A percentile compares a stretch with the other conserved stretches of the same genome.
phyloP scores from a whole-genome alignment of 2,888 invertebrate genomes.

The Morpho deidamia region DNA sequence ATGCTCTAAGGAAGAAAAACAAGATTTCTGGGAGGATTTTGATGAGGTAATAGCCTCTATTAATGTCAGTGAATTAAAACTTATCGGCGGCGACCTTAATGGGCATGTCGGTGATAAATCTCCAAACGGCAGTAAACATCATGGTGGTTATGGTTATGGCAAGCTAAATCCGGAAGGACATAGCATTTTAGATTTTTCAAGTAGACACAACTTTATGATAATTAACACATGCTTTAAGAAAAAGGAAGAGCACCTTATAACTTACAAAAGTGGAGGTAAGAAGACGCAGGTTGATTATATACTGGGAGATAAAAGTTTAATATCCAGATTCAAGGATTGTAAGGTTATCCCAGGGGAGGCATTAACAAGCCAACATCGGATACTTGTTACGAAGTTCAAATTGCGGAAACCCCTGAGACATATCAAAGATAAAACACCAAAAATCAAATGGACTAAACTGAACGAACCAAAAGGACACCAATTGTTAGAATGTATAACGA shows the following conservation, averaged over 20 bases:
- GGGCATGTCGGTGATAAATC: too few species aligned
- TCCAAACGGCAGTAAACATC: not conserved
- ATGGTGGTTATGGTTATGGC: slow-evolving; percentile 1
- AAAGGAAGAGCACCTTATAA: slow-evolving; percentile 13
- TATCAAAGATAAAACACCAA: too few species aligned
- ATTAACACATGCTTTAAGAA: slow-evolving; percentile 9
- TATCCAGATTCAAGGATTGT: too few species aligned
- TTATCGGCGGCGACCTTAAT: too few species aligned
- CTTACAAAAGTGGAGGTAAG: slow-evolving; percentile 16
- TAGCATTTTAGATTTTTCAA: not conserved
- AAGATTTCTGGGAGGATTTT: too few species aligned
- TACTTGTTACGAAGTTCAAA: slow-evolving; percentile 19
- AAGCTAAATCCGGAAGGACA: not conserved
- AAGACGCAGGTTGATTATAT: slow-evolving; percentile 20
- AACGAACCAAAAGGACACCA: too few species aligned
- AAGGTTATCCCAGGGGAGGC: slow-evolving; percentile 24
- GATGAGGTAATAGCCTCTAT: too few species aligned
- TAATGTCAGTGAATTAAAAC: too few species aligned
- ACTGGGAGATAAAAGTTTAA: not conserved
- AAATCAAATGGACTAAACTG: too few species aligned
- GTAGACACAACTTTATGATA: not conserved
- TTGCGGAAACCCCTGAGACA: too few species aligned
- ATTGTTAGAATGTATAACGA: too few species aligned
- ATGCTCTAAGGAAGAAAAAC: too few species aligned
- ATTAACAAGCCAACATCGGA: slow-evolving; percentile 20